phyloP scores from a whole-genome alignment of 2,113 vertebrate species.

The Himantopus leucocephalus region DNA sequence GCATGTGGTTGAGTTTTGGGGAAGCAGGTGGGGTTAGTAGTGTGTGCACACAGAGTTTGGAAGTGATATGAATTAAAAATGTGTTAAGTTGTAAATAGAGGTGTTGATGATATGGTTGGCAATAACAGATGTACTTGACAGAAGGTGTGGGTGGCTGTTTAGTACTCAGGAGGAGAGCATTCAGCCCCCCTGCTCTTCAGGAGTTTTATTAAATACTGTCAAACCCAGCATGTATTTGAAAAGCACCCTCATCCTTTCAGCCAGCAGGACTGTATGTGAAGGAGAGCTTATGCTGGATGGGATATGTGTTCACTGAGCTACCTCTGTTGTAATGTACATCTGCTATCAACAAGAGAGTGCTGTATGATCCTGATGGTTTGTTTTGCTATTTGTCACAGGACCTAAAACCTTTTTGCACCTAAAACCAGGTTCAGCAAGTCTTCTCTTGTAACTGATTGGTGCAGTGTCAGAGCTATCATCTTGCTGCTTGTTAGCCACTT shows the following conservation, averaged over 20 bases:
- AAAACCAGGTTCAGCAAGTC: neutral
- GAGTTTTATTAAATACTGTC: neutral
- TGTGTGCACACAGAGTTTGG: conserved; percentile 40
- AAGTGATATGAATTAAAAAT: conserved; percentile 64
- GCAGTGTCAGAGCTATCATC: neutral
- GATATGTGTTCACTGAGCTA: accelerated
- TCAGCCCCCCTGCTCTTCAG: neutral
- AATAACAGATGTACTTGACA: conserved; percentile 69
- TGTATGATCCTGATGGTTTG: neutral
- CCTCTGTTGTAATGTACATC: neutral
- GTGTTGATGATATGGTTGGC: conserved; percentile 57
- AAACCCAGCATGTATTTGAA: neutral
- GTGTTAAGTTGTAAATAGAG: conserved; percentile 74
- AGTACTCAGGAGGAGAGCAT: neutral
- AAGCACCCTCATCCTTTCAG: neutral
- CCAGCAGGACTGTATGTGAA: neutral
- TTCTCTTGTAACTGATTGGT: neutral
- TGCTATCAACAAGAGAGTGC: neutral
- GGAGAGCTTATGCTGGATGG: neutral
- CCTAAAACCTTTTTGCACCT: neutral
- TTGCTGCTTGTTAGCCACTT: neutral
- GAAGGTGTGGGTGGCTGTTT: conserved; percentile 63
- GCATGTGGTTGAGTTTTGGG: neutral
- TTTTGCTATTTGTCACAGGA: neutral
- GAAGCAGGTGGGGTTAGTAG: conserved; percentile 16